These are phyloP conservation scores for Spatula versicolor DNA, from an alignment of 2,797 vertebrate genomes.

Conservation along the genomic window DNA sequence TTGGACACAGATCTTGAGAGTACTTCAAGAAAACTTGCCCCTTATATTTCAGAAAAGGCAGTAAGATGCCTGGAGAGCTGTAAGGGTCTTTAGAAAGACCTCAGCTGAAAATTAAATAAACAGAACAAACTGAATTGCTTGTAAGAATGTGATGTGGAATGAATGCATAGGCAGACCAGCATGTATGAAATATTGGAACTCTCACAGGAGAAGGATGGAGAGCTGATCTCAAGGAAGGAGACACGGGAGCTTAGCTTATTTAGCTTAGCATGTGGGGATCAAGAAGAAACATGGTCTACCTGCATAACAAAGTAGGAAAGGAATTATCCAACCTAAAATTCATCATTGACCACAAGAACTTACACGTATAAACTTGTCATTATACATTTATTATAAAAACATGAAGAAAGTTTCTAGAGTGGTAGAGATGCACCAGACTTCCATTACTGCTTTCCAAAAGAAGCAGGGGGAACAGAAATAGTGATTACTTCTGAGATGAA, in stretches of 20 bases:
- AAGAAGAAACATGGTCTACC: background rate
- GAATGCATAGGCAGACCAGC: background rate
- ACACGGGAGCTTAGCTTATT: background rate
- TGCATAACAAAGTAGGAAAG: background rate
- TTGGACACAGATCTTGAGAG: background rate
- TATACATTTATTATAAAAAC: background rate
- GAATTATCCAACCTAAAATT: background rate
- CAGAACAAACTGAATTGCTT: background rate
- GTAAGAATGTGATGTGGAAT: background rate
- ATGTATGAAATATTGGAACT: background rate
- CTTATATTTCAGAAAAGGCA: background rate
- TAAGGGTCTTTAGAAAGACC: background rate
- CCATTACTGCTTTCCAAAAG: background rate
- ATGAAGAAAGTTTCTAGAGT: background rate
- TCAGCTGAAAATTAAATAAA: background rate
- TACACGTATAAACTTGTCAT: background rate
- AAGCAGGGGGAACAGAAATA: background rate
- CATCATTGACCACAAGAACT: background rate
- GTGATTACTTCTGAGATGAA: background rate
- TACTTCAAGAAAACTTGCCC: fast-evolving
- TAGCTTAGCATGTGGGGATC: background rate
- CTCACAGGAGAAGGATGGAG: background rate
- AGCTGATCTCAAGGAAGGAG: background rate
- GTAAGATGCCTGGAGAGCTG: background rate
- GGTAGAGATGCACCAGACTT: background rate